Percentiles rank a stretch among this genome's conserved stretches.
Evolutionary conservation across 1,140 invertebrate species (phyloP).

Genomic region (Octopus sinensis): DNA sequence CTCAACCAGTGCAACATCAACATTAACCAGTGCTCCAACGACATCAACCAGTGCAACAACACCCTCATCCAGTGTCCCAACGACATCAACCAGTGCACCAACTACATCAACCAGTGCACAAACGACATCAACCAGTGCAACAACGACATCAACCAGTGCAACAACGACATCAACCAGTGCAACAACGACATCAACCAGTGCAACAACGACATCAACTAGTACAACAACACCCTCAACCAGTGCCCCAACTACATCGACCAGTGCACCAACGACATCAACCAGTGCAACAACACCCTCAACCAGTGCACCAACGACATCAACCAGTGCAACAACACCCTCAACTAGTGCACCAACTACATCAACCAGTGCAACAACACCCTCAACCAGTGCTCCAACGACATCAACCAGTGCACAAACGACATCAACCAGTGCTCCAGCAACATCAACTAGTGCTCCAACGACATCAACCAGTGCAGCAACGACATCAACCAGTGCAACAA

Average conservation of each 20-base stretch:
- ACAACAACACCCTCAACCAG: too few species aligned
- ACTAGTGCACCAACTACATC: neutral
- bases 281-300: neutral
- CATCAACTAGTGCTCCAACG: neutral
- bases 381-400: neutral
- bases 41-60: neutral
- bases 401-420: neutral
- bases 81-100: neutral
- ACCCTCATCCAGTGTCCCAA: neutral
- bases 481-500: too few species aligned
- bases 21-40: neutral
- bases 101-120: too few species aligned
- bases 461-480: neutral
- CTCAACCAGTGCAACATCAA: neutral
- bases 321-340: too few species aligned
- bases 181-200: too few species aligned
- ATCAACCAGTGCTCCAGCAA: neutral
- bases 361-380: neutral
- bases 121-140: neutral
- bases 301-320: too few species aligned
- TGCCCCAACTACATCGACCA: too few species aligned
- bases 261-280: too few species aligned
- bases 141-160: too few species aligned
- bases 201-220: too few species aligned
- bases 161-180: too few species aligned